Evolutionary conservation across 1,140 invertebrate species (phyloP), one percentile per base, ranked within the genome.

Genomic region (Drosophila sturtevanti): DNA sequence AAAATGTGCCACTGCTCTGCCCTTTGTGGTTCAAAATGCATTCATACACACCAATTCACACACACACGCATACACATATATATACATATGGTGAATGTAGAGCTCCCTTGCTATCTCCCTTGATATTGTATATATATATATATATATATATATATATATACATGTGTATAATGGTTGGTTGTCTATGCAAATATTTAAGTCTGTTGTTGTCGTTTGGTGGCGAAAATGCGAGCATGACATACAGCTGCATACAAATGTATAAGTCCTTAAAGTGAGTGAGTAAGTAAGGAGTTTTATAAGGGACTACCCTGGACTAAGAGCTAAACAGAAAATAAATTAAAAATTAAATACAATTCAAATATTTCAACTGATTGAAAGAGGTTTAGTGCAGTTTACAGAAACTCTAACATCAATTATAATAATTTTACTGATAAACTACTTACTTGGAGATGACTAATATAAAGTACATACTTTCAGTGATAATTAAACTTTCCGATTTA

Each of bases 141-240:
- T 58, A 37, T 48, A 59, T 27, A 9, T 52, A 34, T 72, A 18
- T 71, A 14, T 61, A 59, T 31, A 60, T 37, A 59, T 31, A 60
- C 31, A 21, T 12, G 51, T 64, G 56, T 31, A 38, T 9, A 9
- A 9, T 18, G 27, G 31, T 14, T 65, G 72, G 76, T 84, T 82
- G 80, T 84, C 80, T 84, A 82, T 82, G 80, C 80, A 82, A 82
- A 82, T 84, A 84, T 82, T 82, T 79, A 69, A 78, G 80, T 82
- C 80, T 82, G 80, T 76, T 79, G 80, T 79, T 82, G 80, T 82
- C 80, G 76, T 82, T 82, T 84, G 80, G 80, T 76, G 65, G 72
- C 80, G 68, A 82, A 84, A 82, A 82, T 82, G 75, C 80, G 80
- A 82, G 80, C 64, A 76, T 82, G 80, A 79, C 80, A 82, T 76